Evolutionary conservation across 2,888 invertebrate species (phyloP), one percentile per base, ranked within the genome.

Genomic region (Rugalucina vietnamica): DNA sequence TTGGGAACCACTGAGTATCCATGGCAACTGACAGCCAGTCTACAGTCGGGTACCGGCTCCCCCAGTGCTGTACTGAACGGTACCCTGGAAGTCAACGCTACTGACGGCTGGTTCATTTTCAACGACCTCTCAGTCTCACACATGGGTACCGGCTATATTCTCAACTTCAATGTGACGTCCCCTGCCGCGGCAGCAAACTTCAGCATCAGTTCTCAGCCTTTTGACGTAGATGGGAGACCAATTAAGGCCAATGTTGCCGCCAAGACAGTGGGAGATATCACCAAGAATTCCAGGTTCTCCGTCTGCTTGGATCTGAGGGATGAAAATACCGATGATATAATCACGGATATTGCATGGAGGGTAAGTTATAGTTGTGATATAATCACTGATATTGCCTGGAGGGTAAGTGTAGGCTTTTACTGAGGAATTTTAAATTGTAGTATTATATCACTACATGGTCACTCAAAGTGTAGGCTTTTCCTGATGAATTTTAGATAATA

Each of bases 51-150:
- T 3, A 82, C 90, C 0, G 91, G 90, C 2, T 85, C 92, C 54
- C 75, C 90, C 0, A 78, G 76, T 8, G 92, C 92, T 14, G 70
- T 69, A 3, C 86, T 94, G 3, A 76, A 79, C 10, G 94, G 93
- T 8, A 90, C 88, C 24, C 85, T 85, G 8, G 90, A 84, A 0
- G 86, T 91, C 1, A 83, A 88, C 21, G 90, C 93, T 71, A 74
- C 85, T 1, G 76, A 91, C 65, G 93, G 94, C 24, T 93, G 91
- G 91, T 93, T 93, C 29, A 93, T 91, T 84, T 94, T 93, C 84
- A 91, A 91, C 0, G 91, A 92, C 60, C 88, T 94, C 2, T 82
- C 84, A n/a, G 91, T 94, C 18, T 88, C 91, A 21, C 91, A 91
- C 77, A 89, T 89, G 54, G 94, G 93, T 0, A 78, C 69, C 21